Evolutionary conservation across 2,113 vertebrate species (phyloP).

Genomic region (Vidua macroura): DNA sequence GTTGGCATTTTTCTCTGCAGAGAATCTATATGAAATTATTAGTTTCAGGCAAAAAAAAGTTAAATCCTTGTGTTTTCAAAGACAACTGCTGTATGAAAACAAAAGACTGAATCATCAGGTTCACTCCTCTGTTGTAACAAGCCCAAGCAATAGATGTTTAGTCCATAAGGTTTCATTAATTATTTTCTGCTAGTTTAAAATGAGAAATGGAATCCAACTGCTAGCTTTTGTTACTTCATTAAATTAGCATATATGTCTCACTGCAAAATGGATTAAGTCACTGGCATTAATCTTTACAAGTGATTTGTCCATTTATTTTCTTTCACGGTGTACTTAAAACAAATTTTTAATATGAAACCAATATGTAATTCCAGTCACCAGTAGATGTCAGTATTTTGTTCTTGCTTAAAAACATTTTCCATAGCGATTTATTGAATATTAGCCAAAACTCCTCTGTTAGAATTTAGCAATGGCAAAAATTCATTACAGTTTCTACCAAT

Average conservation of each 20-base stretch:
- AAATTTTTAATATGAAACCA: background rate
- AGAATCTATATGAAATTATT: background rate
- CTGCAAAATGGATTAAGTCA: background rate
- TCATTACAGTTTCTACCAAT: background rate
- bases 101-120: background rate
- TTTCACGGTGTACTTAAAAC: background rate
- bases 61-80: background rate
- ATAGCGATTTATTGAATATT: background rate
- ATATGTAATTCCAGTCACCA: background rate
- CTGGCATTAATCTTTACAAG: background rate
- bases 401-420: background rate
- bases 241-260: background rate
- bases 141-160: background rate
- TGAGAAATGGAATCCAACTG: background rate
- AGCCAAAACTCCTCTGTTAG: background rate
- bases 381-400: background rate
- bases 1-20: background rate
- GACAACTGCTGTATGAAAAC: background rate
- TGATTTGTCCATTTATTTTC: background rate
- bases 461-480: background rate
- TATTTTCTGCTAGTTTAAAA: background rate
- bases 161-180: background rate
- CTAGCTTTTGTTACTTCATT: background rate
- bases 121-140: background rate
- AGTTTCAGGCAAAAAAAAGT: background rate